Conservation (phyloP, 2,888 invertebrate genomes). For the Nomada hirtipes region DNA sequence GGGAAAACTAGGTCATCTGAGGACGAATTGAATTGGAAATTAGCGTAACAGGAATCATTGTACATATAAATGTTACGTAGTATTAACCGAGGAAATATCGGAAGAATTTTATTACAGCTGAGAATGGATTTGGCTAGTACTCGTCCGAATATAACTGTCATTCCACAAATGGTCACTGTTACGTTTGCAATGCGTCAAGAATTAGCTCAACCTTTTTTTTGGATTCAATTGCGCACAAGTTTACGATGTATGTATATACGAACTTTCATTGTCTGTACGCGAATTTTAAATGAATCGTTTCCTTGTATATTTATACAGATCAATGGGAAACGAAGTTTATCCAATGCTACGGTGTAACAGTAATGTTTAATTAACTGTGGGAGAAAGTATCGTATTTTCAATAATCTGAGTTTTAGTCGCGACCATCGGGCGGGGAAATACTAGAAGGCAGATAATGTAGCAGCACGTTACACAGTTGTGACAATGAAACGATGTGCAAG, state of each 20-base stretch:
- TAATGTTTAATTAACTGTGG: slow-evolving; percentile 15
- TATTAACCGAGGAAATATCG: slow-evolving; percentile 19
- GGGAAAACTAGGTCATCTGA: background rate
- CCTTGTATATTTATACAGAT: slow-evolving; percentile 4
- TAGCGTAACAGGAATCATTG: slow-evolving; percentile 36
- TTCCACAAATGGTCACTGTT: too few relatives aligned
- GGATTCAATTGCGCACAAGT: slow-evolving; percentile 55
- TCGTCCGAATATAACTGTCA: slow-evolving; percentile 20
- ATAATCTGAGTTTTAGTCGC: slow-evolving; percentile 10
- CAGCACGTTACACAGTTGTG: background rate
- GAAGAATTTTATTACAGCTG: slow-evolving; percentile 27
- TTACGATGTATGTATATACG: background rate
- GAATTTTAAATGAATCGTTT: background rate
- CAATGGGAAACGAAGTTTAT: slow-evolving; percentile 1
- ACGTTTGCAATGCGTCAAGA: background rate
- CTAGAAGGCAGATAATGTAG: background rate
- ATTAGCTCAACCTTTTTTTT: slow-evolving; percentile 3
- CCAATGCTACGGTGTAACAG: slow-evolving; percentile 19
- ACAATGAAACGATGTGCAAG: background rate
- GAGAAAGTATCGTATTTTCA: slow-evolving; percentile 17
- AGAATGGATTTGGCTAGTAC: slow-evolving; percentile 50
- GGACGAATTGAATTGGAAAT: slow-evolving; percentile 25
- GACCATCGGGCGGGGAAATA: slow-evolving; percentile 18
- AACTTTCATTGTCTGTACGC: background rate
- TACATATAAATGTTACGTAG: slow-evolving; percentile 45